phyloP scores from a whole-genome alignment of 2,888 invertebrate species.

The Mechanitis messenoides region DNA sequence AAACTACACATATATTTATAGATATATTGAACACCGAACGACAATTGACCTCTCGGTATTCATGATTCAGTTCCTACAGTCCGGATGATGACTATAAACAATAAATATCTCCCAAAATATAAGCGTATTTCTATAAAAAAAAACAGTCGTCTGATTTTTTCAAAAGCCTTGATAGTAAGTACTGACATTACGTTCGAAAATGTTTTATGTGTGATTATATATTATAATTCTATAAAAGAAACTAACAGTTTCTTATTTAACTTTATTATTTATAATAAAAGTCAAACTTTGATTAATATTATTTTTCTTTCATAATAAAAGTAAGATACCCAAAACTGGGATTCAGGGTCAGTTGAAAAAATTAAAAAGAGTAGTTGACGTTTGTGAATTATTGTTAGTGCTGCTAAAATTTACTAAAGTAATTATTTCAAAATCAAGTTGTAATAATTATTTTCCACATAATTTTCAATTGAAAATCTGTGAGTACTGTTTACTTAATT shows the following conservation, averaged over 20 bases:
- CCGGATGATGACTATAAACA: too few species aligned
- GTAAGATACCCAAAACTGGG: constrained; percentile 9
- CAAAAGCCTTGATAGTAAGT: neutral
- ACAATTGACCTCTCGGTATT: too few species aligned
- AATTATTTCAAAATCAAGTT: constrained; percentile 13
- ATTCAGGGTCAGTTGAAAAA: constrained; percentile 16
- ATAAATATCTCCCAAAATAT: too few species aligned
- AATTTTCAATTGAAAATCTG: constrained; percentile 12
- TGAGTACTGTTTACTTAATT: constrained; percentile 20
- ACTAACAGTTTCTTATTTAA: neutral
- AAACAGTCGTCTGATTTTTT: neutral
- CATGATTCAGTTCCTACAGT: too few species aligned
- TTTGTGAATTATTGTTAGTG: constrained; percentile 25
- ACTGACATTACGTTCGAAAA: constrained; percentile 1
- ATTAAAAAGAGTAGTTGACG: constrained; percentile 26
- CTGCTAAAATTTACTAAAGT: constrained; percentile 24
- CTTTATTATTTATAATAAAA: neutral
- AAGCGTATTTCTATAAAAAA: too few species aligned
- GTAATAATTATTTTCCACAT: constrained; percentile 11
- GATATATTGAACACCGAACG: too few species aligned
- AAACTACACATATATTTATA: too few species aligned
- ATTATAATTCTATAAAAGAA: neutral
- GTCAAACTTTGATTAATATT: neutral
- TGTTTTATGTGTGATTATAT: neutral
- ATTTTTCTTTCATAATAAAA: neutral